A percentile compares a stretch with the other conserved stretches of the same genome.
phyloP scores from a whole-genome alignment of 2,888 invertebrate genomes.

The Catocala fraxini region DNA sequence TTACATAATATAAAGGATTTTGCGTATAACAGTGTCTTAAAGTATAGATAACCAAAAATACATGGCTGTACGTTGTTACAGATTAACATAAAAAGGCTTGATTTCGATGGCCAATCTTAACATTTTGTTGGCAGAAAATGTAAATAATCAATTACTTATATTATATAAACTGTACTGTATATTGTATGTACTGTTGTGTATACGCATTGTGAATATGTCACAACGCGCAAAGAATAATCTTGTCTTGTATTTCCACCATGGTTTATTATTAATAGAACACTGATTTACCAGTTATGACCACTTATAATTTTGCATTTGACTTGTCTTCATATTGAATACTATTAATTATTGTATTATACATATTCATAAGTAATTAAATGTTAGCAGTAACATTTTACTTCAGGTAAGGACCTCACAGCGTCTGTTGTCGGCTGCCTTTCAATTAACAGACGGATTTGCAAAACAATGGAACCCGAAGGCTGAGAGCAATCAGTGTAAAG shows the following conservation, averaged over 20 bases:
- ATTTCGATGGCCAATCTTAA: too few species aligned
- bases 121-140: too few species aligned
- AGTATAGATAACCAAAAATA: too few species aligned
- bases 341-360: constrained; percentile 40
- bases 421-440: constrained; percentile 64
- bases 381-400: constrained; percentile 38
- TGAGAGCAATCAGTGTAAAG: constrained; percentile 60
- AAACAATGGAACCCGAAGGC: constrained; percentile 61
- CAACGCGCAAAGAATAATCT: not conserved
- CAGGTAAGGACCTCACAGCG: constrained; percentile 65
- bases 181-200: too few species aligned
- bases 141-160: too few species aligned
- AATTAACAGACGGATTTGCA: constrained; percentile 60
- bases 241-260: not conserved
- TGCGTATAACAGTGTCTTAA: too few species aligned
- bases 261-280: too few species aligned
- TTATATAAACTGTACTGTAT: too few species aligned
- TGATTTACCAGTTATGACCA: not conserved
- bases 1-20: too few species aligned
- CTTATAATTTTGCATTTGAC: not conserved
- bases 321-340: not conserved
- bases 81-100: too few species aligned
- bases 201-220: too few species aligned
- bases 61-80: too few species aligned
- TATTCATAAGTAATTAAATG: constrained; percentile 57